These are phyloP conservation scores for Vulpes lagopus DNA, from an alignment of 2,113 vertebrate genomes.

Conservation along the genomic window DNA sequence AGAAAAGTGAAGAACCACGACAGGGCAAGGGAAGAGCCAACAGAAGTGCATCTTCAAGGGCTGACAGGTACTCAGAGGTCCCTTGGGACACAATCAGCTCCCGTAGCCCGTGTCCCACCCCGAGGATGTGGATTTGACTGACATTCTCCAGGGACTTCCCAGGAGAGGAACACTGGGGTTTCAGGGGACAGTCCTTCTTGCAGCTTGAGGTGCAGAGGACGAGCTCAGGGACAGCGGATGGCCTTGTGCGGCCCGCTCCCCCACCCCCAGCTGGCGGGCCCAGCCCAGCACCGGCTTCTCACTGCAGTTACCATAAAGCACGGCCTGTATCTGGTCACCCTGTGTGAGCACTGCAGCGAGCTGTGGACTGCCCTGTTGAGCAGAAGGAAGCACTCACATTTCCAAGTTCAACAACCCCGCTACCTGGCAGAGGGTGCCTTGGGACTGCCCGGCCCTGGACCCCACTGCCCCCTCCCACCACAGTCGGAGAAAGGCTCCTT, in stretches of 20 bases:
- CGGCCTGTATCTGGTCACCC: background rate
- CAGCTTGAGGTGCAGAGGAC: background rate
- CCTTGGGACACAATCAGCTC: background rate
- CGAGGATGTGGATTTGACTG: background rate
- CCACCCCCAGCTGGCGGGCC: background rate
- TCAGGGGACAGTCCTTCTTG: background rate
- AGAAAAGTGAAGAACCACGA: background rate
- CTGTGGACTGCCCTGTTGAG: background rate
- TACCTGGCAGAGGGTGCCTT: conserved; percentile 56
- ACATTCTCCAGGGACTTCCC: background rate
- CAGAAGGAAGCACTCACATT: background rate
- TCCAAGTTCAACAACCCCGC: conserved; percentile 72
- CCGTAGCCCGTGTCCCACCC: background rate
- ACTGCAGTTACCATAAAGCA: background rate
- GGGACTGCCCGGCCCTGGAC: conserved; percentile 59
- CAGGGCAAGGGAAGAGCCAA: background rate
- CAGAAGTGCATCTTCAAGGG: background rate
- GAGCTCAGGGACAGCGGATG: background rate
- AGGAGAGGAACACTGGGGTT: background rate
- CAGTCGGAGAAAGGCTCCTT: conserved; percentile 81
- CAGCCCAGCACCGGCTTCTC: background rate
- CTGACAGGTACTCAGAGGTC: background rate
- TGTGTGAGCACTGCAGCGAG: rapidly evolving
- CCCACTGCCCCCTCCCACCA: background rate
- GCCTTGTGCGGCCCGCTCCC: rapidly evolving